Evolutionary conservation across 2,888 invertebrate species (phyloP).

Genomic region (Mimumesa dahlbomi): DNA sequence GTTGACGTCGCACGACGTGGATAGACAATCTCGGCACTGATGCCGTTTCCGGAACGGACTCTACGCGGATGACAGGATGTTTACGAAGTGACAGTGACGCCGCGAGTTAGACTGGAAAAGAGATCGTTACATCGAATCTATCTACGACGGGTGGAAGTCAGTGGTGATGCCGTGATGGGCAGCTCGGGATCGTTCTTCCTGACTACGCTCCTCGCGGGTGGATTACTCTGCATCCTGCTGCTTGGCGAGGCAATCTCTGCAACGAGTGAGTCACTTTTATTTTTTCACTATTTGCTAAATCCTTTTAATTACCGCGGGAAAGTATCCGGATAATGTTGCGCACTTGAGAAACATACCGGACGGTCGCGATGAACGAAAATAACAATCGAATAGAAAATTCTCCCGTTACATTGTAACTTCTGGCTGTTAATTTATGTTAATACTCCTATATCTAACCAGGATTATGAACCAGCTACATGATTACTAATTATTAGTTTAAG

Average conservation of each 20-base stretch:
- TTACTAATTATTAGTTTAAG: no score
- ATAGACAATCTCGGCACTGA: constrained; percentile 38
- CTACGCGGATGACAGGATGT: constrained; percentile 58
- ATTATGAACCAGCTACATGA: no score
- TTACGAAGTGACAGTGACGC: constrained; percentile 55
- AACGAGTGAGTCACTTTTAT: constrained; percentile 75
- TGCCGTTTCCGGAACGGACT: constrained; percentile 52
- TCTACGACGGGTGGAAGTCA: constrained; percentile 57
- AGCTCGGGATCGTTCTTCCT: constrained; percentile 72
- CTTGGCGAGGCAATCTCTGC: constrained; percentile 68
- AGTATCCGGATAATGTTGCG: no score
- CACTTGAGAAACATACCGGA: no score
- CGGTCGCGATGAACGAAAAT: no score
- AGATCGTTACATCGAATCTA: constrained; percentile 33
- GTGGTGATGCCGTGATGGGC: constrained; percentile 77
- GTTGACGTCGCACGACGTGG: constrained; percentile 52
- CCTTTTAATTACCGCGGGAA: no score
- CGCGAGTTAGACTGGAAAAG: constrained; percentile 45
- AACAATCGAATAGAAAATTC: no score
- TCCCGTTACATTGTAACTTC: no score
- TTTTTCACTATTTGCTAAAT: no score
- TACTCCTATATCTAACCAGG: no score
- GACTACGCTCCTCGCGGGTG: constrained; percentile 71
- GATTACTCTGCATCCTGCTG: constrained; percentile 67
- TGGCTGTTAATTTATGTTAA: no score